These are phyloP conservation scores for Scaptomyza caliginosa DNA, from an alignment of 2,888 invertebrate genomes.

Conservation along the genomic window DNA sequence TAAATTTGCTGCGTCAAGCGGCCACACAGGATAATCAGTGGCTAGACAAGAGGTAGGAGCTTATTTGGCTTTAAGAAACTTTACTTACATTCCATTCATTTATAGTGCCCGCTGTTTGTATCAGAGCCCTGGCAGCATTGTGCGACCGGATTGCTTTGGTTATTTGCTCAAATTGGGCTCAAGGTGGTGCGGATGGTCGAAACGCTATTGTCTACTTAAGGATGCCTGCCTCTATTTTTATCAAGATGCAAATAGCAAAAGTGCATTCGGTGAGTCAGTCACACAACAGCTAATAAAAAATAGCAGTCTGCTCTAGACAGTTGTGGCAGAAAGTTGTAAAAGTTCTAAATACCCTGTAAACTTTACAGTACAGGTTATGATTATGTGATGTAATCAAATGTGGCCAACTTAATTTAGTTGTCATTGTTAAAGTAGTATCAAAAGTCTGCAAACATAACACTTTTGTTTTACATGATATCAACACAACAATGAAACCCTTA, in stretches of 20 bases:
- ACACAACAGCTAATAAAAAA: not conserved
- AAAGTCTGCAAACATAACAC: not conserved
- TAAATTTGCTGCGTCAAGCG: conserved; percentile 90
- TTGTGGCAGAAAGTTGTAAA: not conserved
- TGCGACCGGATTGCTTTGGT: conserved; percentile 96
- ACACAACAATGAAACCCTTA: not conserved
- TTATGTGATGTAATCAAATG: not conserved
- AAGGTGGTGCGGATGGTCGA: conserved; percentile 95
- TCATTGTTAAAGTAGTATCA: not conserved
- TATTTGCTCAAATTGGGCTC: conserved; percentile 94
- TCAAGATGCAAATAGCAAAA: conserved; percentile 93
- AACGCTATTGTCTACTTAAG: conserved; percentile 96
- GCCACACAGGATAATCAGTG: conserved; percentile 89
- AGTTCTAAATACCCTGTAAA: conserved; percentile 4
- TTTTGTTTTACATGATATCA: conserved; percentile 1
- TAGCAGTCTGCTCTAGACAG: conserved; percentile 14
- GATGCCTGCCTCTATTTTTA: conserved; percentile 98
- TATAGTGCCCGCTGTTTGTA: conserved; percentile 91
- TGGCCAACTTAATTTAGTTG: not conserved
- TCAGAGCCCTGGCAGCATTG: conserved; percentile 91
- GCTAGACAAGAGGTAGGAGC: conserved; percentile 85
- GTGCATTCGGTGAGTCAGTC: conserved; percentile 89
- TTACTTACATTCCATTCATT: conserved; percentile 16
- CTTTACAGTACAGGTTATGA: no score
- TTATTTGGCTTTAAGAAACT: conserved; percentile 31